These are phyloP conservation scores for Dicranocentrus wangi DNA, from an alignment of 2,888 invertebrate genomes.

Conservation along the genomic window DNA sequence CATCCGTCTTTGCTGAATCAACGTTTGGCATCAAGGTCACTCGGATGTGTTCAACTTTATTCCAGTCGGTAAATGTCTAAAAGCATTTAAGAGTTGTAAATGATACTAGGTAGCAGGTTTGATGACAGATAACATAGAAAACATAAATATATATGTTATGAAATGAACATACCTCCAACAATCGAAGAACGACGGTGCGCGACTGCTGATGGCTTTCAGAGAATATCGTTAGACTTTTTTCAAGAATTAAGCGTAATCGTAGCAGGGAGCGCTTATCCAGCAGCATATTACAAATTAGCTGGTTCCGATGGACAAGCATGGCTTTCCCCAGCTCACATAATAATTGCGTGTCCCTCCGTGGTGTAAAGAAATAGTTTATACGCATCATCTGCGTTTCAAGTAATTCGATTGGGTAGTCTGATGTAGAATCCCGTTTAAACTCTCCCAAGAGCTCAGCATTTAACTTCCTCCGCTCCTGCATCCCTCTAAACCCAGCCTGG, in stretches of 20 bases:
- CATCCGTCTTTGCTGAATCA: conserved; percentile 5
- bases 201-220: conserved; percentile 35
- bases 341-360: conserved; percentile 1
- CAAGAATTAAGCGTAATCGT: conserved; percentile 16
- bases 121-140: no score
- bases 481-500: conserved; percentile 87
- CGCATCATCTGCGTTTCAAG: conserved; percentile 60
- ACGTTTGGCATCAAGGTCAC: background rate
- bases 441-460: conserved; percentile 81
- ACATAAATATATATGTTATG: no score
- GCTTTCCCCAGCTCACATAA: conserved; percentile 29
- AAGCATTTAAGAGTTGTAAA: background rate
- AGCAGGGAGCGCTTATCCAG: conserved; percentile 27
- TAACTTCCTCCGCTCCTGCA: conserved; percentile 81
- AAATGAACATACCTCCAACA: conserved; percentile 68
- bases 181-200: conserved; percentile 56
- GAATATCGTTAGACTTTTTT: conserved; percentile 30
- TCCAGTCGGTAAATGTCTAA: conserved; percentile 46
- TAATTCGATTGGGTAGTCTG: conserved; percentile 33
- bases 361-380: conserved; percentile 66
- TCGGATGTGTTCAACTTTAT: conserved; percentile 19
- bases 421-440: conserved; percentile 78
- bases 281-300: conserved; percentile 25
- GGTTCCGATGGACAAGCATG: conserved; percentile 19
- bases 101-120: background rate